Evolutionary conservation across 2,797 vertebrate species (phyloP).

Genomic region (Eleutherodactylus coqui): DNA sequence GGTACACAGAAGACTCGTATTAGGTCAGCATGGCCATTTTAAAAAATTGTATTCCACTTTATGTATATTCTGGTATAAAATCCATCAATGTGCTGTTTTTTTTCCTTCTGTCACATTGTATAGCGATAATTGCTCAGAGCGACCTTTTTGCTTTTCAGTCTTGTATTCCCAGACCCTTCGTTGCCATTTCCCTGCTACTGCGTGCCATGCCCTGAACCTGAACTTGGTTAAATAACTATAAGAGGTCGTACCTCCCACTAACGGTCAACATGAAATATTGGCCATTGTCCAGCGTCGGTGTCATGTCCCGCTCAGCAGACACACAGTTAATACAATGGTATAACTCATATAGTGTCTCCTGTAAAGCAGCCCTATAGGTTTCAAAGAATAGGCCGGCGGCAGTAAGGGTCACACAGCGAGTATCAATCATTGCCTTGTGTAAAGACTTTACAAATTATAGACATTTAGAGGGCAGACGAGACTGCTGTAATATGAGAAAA

Average conservation of each 20-base stretch:
- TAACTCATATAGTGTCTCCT: constrained; percentile 18
- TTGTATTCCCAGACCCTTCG: background rate
- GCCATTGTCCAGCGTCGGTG: background rate
- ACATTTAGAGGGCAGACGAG: background rate
- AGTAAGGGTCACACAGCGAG: background rate
- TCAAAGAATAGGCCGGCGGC: background rate
- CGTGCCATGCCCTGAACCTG: constrained; percentile 2
- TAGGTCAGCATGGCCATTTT: background rate
- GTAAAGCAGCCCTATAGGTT: background rate
- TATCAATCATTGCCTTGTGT: background rate
- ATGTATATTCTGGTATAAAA: background rate
- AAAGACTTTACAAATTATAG: background rate
- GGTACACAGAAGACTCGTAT: background rate
- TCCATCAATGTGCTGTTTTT: background rate
- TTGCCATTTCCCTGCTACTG: background rate
- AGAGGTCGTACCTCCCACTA: background rate
- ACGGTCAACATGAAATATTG: constrained; percentile 27
- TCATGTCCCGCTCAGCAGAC: background rate
- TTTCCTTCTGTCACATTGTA: background rate
- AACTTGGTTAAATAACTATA: constrained; percentile 13
- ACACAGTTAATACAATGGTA: background rate
- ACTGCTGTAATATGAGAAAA: background rate
- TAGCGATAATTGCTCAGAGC: background rate
- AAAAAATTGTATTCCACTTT: background rate
- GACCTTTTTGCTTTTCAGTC: background rate